Percentiles rank a stretch among this genome's conserved stretches.
Evolutionary conservation across 2,888 invertebrate genomes (phyloP).

Genomic region (Mesorhabditis spiculigera): DNA sequence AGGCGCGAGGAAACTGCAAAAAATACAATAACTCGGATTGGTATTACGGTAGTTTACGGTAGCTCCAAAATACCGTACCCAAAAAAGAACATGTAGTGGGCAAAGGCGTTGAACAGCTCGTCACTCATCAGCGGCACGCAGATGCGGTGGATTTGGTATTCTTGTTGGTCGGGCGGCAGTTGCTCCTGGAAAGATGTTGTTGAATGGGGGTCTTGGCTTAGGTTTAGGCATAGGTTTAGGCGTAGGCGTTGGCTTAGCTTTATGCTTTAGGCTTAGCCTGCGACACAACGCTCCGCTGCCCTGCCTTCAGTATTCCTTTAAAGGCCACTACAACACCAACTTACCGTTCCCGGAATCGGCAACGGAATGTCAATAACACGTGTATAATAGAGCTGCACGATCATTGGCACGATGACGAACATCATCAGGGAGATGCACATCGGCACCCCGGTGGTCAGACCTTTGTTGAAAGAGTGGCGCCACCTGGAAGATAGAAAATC

Average conservation of each 20-base stretch:
- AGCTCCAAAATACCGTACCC: slow-evolving; percentile 16
- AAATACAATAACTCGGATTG: neutral
- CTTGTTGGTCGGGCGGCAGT: neutral
- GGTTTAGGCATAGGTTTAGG: too few relatives aligned
- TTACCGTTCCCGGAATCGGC: neutral
- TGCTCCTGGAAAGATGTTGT: neutral
- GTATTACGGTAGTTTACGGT: neutral
- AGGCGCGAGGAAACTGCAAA: slow-evolving; percentile 29
- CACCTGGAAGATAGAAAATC: slow-evolving; percentile 8
- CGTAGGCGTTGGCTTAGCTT: too few relatives aligned
- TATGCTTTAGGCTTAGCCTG: neutral
- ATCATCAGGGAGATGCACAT: slow-evolving; percentile 13
- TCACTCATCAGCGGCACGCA: slow-evolving; percentile 31
- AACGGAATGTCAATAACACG: neutral
- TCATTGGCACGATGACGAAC: slow-evolving; percentile 16
- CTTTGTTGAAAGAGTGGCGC: slow-evolving; percentile 15
- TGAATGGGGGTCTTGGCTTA: too few relatives aligned
- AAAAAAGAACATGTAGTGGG: slow-evolving; percentile 42
- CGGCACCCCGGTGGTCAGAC: neutral
- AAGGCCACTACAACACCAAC: neutral
- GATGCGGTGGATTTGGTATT: slow-evolving; percentile 10
- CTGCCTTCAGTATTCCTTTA: neutral
- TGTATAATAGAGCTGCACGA: slow-evolving; percentile 10
- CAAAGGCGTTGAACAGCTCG: slow-evolving; percentile 31
- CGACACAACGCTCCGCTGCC: neutral